Evolutionary conservation across 2,113 vertebrate species (phyloP).

Genomic region (Muscicapa adusta): DNA sequence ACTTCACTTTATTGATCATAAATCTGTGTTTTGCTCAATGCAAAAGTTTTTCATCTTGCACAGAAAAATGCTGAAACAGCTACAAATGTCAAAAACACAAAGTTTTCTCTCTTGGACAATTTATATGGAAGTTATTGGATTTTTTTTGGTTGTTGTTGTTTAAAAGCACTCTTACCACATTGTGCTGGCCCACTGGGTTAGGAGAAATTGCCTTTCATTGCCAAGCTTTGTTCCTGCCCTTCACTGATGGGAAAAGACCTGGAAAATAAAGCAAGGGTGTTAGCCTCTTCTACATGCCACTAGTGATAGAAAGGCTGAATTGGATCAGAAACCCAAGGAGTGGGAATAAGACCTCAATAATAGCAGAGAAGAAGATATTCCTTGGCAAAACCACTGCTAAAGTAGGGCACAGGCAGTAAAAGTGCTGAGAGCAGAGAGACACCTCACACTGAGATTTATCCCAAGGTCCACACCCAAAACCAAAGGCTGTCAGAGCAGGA

Average conservation of each 20-base stretch:
- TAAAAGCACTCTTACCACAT: conserved; percentile 59
- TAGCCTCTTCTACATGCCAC: background rate
- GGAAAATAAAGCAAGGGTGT: background rate
- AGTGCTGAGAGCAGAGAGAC: background rate
- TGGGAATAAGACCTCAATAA: background rate
- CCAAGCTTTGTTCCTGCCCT: background rate
- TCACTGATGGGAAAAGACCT: background rate
- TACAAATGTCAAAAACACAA: conserved; percentile 74
- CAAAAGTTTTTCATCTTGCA: conserved; percentile 82
- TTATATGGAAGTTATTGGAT: conserved; percentile 81
- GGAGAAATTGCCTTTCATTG: conserved; percentile 35
- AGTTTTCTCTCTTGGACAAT: conserved; percentile 80
- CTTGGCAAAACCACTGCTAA: background rate
- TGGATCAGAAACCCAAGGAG: background rate
- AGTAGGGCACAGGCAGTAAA: background rate
- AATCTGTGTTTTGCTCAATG: conserved; percentile 85
- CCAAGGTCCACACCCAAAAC: background rate
- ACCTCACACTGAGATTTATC: background rate
- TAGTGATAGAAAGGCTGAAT: background rate
- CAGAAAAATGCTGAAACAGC: conserved; percentile 80
- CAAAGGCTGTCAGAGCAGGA: fast-evolving
- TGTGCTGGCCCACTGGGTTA: background rate
- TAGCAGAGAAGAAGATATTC: background rate
- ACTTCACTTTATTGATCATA: conserved; percentile 81
- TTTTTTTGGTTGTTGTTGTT: conserved; percentile 26